These are phyloP conservation scores for Scylla paramamosain DNA, from an alignment of 1,140 invertebrate species.

Conservation along the genomic window DNA sequence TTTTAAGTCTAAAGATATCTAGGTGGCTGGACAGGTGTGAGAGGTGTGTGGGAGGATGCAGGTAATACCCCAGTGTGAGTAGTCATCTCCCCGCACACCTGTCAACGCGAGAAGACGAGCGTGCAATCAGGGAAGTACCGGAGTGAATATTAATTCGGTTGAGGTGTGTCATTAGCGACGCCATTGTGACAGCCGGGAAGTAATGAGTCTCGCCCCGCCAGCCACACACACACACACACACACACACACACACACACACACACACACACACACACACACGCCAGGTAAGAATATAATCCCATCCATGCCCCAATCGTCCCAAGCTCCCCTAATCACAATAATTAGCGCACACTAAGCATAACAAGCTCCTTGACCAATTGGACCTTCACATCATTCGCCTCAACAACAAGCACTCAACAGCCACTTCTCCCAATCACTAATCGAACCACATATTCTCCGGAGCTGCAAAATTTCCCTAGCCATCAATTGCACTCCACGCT, in stretches of 20 bases:
- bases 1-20: background rate
- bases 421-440: slow-evolving; percentile 13
- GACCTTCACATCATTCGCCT: background rate
- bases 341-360: background rate
- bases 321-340: background rate
- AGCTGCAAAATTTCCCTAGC: slow-evolving; percentile 21
- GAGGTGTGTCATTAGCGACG: background rate
- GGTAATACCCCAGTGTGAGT: background rate
- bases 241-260: slow-evolving; percentile 46
- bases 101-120: slow-evolving; percentile 5
- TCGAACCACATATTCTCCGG: background rate
- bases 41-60: background rate
- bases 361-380: background rate
- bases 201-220: background rate
- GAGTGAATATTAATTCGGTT: background rate
- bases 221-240: background rate
- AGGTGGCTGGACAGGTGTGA: background rate
- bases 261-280: slow-evolving; percentile 11
- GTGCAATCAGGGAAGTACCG: background rate
- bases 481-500: background rate
- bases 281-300: background rate
- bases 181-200: background rate
- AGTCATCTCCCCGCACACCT: background rate
- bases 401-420: slow-evolving; percentile 12
- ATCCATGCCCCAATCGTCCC: background rate